These are phyloP conservation scores for Marronus borbonicus DNA, from an alignment of 2,888 invertebrate species.

Conservation along the genomic window DNA sequence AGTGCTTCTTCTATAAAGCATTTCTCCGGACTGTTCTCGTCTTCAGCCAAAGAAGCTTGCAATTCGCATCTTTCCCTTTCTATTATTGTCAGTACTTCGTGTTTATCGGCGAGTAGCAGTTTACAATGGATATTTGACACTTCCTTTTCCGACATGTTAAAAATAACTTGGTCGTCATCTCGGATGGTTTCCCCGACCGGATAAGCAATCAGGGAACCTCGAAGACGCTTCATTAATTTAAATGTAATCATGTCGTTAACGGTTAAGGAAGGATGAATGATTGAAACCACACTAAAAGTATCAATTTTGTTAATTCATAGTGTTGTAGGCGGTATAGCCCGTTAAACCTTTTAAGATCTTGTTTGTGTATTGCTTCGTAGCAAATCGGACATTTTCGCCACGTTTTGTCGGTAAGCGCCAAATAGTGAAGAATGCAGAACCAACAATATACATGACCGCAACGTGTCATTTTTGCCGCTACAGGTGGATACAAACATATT, in stretches of 20 bases:
- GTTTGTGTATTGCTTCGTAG: conserved; percentile 83
- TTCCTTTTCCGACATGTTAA: conserved; percentile 71
- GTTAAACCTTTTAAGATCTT: conserved; percentile 86
- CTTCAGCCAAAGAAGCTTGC: conserved; percentile 76
- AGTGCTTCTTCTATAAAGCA: conserved; percentile 91
- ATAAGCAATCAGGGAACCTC: conserved; percentile 73
- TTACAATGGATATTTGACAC: conserved; percentile 80
- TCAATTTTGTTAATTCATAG: neutral
- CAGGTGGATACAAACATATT: conserved; percentile 90
- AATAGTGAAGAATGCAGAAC: conserved; percentile 94
- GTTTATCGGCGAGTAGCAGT: conserved; percentile 80
- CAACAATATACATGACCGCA: conserved; percentile 98
- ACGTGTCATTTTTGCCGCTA: conserved; percentile 91
- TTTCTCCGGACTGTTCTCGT: conserved; percentile 85
- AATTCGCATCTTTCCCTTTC: conserved; percentile 83
- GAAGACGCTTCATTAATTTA: conserved; percentile 82
- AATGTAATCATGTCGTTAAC: conserved; percentile 82
- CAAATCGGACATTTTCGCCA: conserved; percentile 95
- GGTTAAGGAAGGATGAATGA: conserved; percentile 72
- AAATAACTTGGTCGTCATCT: conserved; percentile 63
- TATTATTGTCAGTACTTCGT: conserved; percentile 82
- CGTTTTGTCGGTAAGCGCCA: conserved; percentile 87
- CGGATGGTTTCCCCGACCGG: conserved; percentile 70
- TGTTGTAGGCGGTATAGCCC: neutral
- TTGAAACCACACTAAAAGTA: conserved; percentile 74